phyloP scores from a whole-genome alignment of 2,113 vertebrate species.

The Cochlearius cochlearius region DNA sequence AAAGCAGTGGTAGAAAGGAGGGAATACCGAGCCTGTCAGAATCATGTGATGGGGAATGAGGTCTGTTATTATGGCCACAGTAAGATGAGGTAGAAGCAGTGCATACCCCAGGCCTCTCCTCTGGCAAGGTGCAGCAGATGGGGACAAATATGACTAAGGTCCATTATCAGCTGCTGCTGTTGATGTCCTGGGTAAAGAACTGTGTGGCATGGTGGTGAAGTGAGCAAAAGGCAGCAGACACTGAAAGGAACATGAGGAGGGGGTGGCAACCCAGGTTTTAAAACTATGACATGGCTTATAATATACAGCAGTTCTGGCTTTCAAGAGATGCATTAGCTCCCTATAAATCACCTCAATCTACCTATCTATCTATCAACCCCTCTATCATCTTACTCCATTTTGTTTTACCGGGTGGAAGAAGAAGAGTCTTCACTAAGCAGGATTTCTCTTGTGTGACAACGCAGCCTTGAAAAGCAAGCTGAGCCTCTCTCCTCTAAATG shows the following conservation, averaged over 20 bases:
- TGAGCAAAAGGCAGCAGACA: not conserved
- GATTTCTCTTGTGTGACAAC: constrained; percentile 49
- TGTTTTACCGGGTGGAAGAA: not conserved
- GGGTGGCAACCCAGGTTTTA: not conserved
- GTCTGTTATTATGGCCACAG: not conserved
- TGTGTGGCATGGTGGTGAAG: not conserved
- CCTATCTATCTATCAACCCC: not conserved
- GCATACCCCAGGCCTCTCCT: not conserved
- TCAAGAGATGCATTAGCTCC: not conserved
- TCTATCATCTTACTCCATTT: constrained; percentile 3
- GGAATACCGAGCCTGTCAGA: not conserved
- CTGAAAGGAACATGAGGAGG: not conserved
- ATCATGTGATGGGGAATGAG: not conserved
- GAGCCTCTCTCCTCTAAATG: constrained; percentile 45
- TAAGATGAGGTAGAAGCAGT: not conserved
- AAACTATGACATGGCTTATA: not conserved
- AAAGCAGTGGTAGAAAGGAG: not conserved
- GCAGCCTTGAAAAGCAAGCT: constrained; percentile 37
- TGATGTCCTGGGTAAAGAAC: not conserved
- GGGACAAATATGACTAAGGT: not conserved
- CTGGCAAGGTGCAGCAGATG: not conserved
- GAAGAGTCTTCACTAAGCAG: not conserved
- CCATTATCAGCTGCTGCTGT: not conserved
- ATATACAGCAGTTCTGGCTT: not conserved
- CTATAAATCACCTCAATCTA: not conserved